These are phyloP conservation scores for Chrysina gloriosa DNA, from an alignment of 2,888 invertebrate genomes.

Conservation along the genomic window DNA sequence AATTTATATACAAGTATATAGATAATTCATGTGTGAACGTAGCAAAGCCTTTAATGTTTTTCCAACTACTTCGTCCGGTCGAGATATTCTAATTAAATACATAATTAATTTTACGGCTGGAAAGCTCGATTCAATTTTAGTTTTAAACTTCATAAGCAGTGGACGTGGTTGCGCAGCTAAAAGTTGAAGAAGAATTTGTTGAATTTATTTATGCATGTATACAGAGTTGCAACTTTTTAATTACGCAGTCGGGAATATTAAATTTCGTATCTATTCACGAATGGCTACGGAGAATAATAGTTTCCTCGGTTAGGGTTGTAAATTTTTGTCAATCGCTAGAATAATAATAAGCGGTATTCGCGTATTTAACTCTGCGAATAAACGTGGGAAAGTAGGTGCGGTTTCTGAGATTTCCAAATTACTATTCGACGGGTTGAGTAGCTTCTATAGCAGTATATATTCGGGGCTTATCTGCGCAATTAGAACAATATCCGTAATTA, in stretches of 20 bases:
- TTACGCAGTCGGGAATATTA: not conserved
- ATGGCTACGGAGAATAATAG: not conserved
- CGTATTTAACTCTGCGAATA: too few relatives aligned
- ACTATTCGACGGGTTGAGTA: too few relatives aligned
- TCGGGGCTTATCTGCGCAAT: conserved; percentile 31
- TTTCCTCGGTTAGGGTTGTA: not conserved
- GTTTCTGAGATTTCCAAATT: too few relatives aligned
- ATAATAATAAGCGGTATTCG: too few relatives aligned
- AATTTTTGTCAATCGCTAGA: not conserved
- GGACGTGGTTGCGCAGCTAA: conserved; percentile 1
- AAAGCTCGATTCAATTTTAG: conserved; percentile 7
- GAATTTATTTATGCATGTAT: conserved; percentile 14
- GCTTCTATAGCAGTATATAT: too few relatives aligned
- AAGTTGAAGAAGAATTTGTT: conserved; percentile 10
- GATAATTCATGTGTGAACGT: too few relatives aligned
- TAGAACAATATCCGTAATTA: conserved; percentile 32
- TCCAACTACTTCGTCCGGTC: too few relatives aligned
- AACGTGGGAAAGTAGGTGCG: too few relatives aligned
- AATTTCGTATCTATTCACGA: not conserved
- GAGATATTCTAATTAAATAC: not conserved
- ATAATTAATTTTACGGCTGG: not conserved
- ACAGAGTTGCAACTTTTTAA: not conserved
- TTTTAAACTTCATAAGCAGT: conserved; percentile 7
- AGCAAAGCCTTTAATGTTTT: too few relatives aligned
- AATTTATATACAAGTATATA: too few relatives aligned